These are phyloP conservation scores for Anodontia alba DNA, from an alignment of 2,888 invertebrate genomes.

Conservation along the genomic window DNA sequence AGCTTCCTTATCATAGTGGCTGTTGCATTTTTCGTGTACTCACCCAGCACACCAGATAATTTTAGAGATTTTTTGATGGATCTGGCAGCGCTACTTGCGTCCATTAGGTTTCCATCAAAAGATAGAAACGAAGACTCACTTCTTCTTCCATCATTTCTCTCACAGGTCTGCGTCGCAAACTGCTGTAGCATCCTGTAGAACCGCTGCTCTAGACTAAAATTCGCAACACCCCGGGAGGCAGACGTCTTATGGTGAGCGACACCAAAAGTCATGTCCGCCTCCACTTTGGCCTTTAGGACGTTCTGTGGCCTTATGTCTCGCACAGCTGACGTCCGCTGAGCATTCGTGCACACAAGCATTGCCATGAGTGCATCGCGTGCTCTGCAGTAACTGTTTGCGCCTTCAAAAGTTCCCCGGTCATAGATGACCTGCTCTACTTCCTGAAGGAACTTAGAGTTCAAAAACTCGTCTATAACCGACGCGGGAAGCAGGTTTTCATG, in stretches of 20 bases:
- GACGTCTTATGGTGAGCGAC: neutral
- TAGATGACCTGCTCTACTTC: neutral
- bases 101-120: neutral
- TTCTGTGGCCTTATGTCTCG: neutral
- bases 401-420: neutral
- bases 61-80: neutral
- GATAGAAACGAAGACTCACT: neutral
- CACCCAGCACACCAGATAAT: neutral
- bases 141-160: no score
- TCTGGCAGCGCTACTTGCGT: neutral
- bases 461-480: neutral
- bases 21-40: neutral
- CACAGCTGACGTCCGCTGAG: neutral
- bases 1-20: slow-evolving; percentile 1
- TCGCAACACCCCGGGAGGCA: neutral
- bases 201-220: neutral
- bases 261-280: neutral
- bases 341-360: no score
- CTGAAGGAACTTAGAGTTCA: neutral
- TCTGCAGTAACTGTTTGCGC: neutral
- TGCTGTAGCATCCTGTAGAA: neutral
- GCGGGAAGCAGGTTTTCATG: neutral
- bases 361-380: neutral
- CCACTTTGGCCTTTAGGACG: neutral
- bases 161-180: neutral